Base-by-base conservation (phyloP, 1,140 invertebrate genomes). In the Tetragonula clypearis region DNA sequence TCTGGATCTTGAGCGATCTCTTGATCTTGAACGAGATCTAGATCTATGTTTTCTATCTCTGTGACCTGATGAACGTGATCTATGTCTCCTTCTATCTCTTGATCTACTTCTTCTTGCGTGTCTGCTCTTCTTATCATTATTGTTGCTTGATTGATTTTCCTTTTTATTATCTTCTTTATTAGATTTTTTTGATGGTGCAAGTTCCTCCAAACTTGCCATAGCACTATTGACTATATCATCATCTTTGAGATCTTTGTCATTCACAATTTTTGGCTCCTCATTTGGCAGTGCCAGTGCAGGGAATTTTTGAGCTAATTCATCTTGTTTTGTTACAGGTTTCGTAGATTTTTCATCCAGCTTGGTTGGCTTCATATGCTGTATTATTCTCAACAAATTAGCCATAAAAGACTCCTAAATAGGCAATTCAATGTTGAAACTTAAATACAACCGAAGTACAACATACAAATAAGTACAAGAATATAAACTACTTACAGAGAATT, bases 271-370 rank as follows among this genome's bases (percentile, higher is more conserved):
- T 79, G 95, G 95, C 66, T 96, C 96, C 87, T 98, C 97, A 96
- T 99, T 98, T 14, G 99, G 98, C 73, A 99, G 95, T 0, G 98
- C 98, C 55, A 99, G 94, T 26, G 97, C 98, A 73, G 99, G 99
- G 95, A 99, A 99, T 91, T 98, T 97, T 79, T 95, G 94, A 68
- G 97, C 96, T 69, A 98, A 95, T 35, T 95, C 93, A 91, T 97
- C 96, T 84, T 96, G 94, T 78, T 95, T 95, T n/a, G 87, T 91
- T 26, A 87, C 84, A 58, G 85, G 71, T 49, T 90, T 92, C 23
- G 84, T 86, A 78, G 83, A 87, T 14, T 86, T 86, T 12, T 82
- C 81, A 0, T 80, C 30, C 0, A n/a, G 1, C 84, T 93, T 94
- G 14, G 93, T 94, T 12, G 98, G 97, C 93, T 97, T 97, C 99